phyloP scores from a whole-genome alignment of 2,797 vertebrate species.

The Sebastes taczanowskii region DNA sequence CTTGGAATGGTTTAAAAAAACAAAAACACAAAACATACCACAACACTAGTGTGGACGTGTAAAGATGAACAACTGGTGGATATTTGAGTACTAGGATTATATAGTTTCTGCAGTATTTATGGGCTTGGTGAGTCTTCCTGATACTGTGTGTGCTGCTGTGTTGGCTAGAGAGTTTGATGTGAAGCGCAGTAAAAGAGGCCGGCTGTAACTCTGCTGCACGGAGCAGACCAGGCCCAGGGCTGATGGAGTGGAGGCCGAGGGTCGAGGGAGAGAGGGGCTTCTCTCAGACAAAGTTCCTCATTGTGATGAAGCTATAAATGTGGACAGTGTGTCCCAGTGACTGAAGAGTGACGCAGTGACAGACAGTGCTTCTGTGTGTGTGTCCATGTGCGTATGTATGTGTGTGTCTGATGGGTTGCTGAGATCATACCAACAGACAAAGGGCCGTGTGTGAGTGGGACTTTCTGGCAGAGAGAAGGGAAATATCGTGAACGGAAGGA shows the following conservation, averaged over 20 bases:
- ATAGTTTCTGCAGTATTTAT: slow-evolving; percentile 32
- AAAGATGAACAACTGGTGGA: neutral
- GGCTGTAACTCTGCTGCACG: slow-evolving; percentile 36
- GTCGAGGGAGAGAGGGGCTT: slow-evolving; percentile 56
- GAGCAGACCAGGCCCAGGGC: slow-evolving; percentile 63
- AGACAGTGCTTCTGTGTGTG: slow-evolving; percentile 74
- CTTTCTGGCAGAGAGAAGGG: slow-evolving; percentile 70
- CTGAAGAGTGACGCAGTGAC: slow-evolving; percentile 77
- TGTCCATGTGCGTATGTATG: slow-evolving; percentile 10
- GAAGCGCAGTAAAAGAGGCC: slow-evolving; percentile 46
- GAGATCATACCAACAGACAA: slow-evolving; percentile 84
- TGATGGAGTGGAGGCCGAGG: slow-evolving; percentile 51
- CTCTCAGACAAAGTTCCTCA: slow-evolving; percentile 76
- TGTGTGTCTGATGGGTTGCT: slow-evolving; percentile 66
- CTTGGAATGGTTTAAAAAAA: neutral
- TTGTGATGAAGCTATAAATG: slow-evolving; percentile 84
- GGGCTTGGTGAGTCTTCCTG: slow-evolving; percentile 8
- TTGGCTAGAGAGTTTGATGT: slow-evolving; percentile 39
- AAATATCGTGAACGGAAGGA: slow-evolving; percentile 74
- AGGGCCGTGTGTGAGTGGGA: slow-evolving; percentile 77
- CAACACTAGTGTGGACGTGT: neutral
- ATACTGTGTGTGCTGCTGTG: slow-evolving; percentile 6
- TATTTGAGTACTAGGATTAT: slow-evolving; percentile 10
- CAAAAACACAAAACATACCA: neutral
- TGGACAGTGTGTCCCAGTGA: slow-evolving; percentile 79